Conservation (phyloP, 2,113 vertebrate species). For the Oncorhynchus keta region DNA sequence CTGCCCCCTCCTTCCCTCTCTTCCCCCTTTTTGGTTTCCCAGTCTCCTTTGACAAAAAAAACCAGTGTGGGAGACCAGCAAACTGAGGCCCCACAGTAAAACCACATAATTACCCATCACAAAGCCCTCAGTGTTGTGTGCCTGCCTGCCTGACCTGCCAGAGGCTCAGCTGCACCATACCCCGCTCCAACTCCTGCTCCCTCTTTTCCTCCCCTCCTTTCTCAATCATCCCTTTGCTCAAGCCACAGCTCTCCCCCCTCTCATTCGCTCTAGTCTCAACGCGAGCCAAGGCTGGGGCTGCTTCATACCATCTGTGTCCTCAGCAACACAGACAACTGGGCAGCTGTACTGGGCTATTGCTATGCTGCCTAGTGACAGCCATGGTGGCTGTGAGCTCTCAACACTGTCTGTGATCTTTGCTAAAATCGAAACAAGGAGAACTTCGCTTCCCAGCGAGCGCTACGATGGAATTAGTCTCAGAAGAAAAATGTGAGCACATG, state of each 20-base stretch:
- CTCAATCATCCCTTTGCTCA: background rate
- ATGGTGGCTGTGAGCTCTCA: too few species aligned
- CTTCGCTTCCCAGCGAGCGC: background rate
- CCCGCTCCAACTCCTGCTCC: conserved; percentile 39
- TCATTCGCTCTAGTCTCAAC: background rate
- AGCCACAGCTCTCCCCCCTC: background rate
- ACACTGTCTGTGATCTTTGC: background rate
- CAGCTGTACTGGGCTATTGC: too few species aligned
- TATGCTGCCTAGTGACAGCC: too few species aligned
- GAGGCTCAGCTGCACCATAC: conserved; percentile 67
- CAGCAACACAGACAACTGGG: background rate
- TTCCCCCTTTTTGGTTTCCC: conserved; percentile 51
- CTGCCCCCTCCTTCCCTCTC: conserved; percentile 33
- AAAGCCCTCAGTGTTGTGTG: conserved; percentile 68
- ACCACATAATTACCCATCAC: conserved; percentile 77
- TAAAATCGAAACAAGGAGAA: background rate
- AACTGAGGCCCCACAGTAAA: conserved; percentile 69
- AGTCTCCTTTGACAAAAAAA: conserved; percentile 63
- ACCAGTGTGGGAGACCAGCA: conserved; percentile 66
- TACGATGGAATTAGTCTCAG: background rate
- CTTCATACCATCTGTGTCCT: background rate
- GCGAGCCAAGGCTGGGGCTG: background rate
- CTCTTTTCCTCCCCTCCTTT: background rate
- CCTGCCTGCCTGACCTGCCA: conserved; percentile 37
- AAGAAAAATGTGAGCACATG: background rate